These are phyloP conservation scores for Deroplatys truncata DNA, from an alignment of 2,888 invertebrate genomes.

Conservation along the genomic window DNA sequence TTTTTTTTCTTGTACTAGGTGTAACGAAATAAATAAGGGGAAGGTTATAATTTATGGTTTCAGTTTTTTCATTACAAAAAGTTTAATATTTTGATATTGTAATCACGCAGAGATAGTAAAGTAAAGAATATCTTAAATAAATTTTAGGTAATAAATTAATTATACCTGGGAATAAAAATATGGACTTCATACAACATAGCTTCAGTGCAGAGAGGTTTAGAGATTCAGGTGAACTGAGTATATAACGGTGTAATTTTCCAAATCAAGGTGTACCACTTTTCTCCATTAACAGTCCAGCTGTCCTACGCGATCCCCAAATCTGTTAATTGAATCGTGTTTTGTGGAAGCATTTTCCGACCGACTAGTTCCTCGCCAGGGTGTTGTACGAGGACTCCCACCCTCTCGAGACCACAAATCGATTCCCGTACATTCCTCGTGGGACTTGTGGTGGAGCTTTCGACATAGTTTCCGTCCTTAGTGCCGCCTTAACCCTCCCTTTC, in stretches of 20 bases:
- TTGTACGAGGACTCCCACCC: neutral
- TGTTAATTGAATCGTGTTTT: neutral
- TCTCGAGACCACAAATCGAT: neutral
- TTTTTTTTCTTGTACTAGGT: too few species aligned
- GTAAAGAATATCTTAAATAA: too few species aligned
- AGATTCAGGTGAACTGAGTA: neutral
- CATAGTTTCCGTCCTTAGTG: neutral
- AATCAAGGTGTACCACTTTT: neutral
- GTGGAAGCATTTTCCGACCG: neutral
- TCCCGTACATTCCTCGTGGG: neutral
- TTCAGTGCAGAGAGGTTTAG: too few species aligned
- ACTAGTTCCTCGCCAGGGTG: neutral
- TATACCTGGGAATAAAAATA: too few species aligned
- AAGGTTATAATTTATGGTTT: too few species aligned
- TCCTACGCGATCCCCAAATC: neutral
- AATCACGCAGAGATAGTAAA: too few species aligned
- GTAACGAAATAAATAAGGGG: too few species aligned
- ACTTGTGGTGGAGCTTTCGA: neutral
- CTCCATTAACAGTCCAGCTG: neutral
- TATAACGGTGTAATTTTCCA: neutral
- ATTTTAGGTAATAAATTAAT: too few species aligned
- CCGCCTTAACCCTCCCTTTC: neutral
- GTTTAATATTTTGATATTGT: too few species aligned
- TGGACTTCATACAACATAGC: too few species aligned
- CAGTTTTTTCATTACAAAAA: too few species aligned